Base-by-base conservation (phyloP, 1,140 invertebrate species). In the Bradysia coprophila region DNA sequence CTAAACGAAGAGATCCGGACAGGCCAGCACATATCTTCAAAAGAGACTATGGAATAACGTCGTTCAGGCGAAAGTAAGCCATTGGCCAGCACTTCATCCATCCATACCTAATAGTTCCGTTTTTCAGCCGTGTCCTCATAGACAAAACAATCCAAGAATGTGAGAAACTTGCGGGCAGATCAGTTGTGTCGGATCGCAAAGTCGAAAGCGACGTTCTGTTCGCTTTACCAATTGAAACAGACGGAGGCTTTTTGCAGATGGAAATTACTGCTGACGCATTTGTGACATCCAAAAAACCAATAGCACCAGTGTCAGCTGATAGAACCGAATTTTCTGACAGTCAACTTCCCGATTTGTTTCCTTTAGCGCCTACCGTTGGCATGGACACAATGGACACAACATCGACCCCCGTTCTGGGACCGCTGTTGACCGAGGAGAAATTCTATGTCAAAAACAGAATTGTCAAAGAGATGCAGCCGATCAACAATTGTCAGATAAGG, bases 361-460 rank as follows among this genome's bases (percentile, higher is more conserved):
- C 85, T 5, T 75, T 51, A 66, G 69, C 39, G 75, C 72, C 2
- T 67, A 85, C 40, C 76, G 81, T 42, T 62, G 88, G 40, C 58
- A 64, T 18, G 60, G 68, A 43, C 54, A 67, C 32, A 69, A 86
- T 53, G 68, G 78, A 52, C 84, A 85, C 53, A 53, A 62, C 21
- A 52, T 66, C 42, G 69, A 76, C 54, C 52, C 69, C 38, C 81
- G 76, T 61, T 77, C 84, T 89, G 70, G 77, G 78, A 76, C 49
- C 21, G 41, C 32, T 19, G 23, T 38, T 45, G 15, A 28, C 21
- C 45, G 36, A 43, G 18, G 38, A 43, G 19, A 46, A 43, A 10
- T 31, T 43, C 34, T 41, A 40, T n/a, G 10, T 11, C 20, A 32
- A n/a, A n/a, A n/a, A n/a, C n/a, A n/a, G n/a, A n/a, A n/a, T n/a